Evolutionary conservation across 2,797 vertebrate species (phyloP), one percentile per base, ranked within the genome.

Genomic region (Cyclopterus lumpus): DNA sequence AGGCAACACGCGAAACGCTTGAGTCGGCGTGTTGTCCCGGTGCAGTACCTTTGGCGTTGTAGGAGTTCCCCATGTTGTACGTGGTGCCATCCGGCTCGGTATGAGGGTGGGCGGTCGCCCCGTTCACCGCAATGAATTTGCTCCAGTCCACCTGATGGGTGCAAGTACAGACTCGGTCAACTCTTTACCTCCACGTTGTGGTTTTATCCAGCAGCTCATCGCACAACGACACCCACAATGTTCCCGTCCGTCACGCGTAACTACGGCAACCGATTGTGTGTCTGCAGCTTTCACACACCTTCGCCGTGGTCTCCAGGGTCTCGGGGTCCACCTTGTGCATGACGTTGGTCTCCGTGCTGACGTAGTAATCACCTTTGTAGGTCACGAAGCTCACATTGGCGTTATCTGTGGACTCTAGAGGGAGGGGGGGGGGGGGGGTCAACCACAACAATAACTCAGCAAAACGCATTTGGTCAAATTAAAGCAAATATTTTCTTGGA

Each of bases 21-120:
- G 44, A 20, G 10, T 2, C 18, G 44, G 44, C 8, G 44, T 24
- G 44, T 26, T 71, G 57, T 66, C 4, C 3, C 58, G 3, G 6
- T 10, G 49, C 12, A 5, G 11, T 26, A 98, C 97, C 97, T 48
- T 94, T 94, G 0, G 32, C 28, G 5, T 93, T 93, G 18, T 95
- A 98, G 9, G 97, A 98, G 65, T 97, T 99, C 16, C 97, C 97
- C 97, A 98, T 97, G 89, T 99, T 99, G 94, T 97, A 99, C 0
- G 94, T 79, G 7, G 96, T 97, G 51, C 97, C 97, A 69, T 98
- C 96, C 2, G 94, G 69, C 16, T 96, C 97, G 0, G 94, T 96
- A 83, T 99, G 97, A 32, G 97, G 97, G 65, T 98, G 97, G 28
- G 97, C 97, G 1, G 97, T 99, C 24, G 97, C 96, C 63, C 96